Evolutionary conservation across 2,113 vertebrate species (phyloP), one percentile per base, ranked within the genome.

Genomic region (Rhipidura dahli): DNA sequence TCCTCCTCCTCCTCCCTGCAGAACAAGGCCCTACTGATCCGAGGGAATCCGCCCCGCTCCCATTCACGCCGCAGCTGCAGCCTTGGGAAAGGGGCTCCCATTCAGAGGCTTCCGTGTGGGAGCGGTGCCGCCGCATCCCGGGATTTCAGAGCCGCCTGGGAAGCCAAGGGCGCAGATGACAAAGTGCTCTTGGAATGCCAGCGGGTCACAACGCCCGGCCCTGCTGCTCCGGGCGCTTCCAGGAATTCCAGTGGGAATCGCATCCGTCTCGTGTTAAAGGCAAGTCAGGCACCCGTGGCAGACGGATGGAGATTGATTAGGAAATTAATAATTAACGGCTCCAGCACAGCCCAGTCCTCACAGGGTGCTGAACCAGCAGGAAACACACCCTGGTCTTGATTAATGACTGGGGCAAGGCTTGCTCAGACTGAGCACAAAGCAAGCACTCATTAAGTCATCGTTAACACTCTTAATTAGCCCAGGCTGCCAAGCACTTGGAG

Each of bases 51-150:
- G 28, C 15, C 56, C 50, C 8, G 85, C 92, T 81, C 51, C 81
- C 82, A 79, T 96, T 96, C 93, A 96, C 1, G 23, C 64, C 42
- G 89, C 96, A 96, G 93, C 96, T 96, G 96, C 96, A 92, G 44
- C 93, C 75, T 51, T 20, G 40, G 50, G 33, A 87, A 69, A 93
- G 88, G 65, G 37, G 21, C 70, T 91, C 65, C 87, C 59, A 56
- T 83, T 89, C 72, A 44, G 28, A 14, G 66, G 30, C 42, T 64
- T 66, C 44, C 16, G 6, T 6, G 76, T 2, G 30, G 42, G 51
- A 80, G 56, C 1, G 3, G 16, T 3, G 50, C 81, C 13, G 40
- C 50, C 7, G 31, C 37, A 11, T 13, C 69, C 89, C 6, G 1
- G 21, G 45, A 28, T 40, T 53, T 17, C 80, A 4, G 51, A 54